Evolutionary conservation across 2,888 invertebrate genomes (phyloP).

Genomic region (Acanthococcus lagerstroemiae): DNA sequence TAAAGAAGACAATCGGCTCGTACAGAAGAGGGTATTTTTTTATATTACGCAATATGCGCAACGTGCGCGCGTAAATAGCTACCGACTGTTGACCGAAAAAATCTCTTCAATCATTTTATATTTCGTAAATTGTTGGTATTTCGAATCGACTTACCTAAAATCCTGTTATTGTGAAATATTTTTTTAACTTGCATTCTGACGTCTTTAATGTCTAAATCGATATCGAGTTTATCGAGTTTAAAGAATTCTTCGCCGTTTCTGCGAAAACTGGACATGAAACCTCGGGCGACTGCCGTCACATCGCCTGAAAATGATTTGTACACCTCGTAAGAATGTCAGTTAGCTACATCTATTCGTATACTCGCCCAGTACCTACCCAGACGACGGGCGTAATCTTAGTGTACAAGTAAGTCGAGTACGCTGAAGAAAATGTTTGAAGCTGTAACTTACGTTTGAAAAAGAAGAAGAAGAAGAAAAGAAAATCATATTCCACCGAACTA

Average conservation of each 20-base stretch:
- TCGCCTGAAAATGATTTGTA: conserved; percentile 46
- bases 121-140: no score
- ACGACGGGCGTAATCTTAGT: not conserved
- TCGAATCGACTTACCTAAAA: conserved; percentile 50
- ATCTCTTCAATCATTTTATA: no score
- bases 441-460: not conserved
- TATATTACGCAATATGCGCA: no score
- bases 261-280: conserved; percentile 45
- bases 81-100: no score
- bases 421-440: not conserved
- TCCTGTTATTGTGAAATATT: conserved; percentile 57
- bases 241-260: conserved; percentile 47
- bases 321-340: no score
- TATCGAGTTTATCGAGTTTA: conserved; percentile 52
- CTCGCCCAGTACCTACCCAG: no score
- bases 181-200: conserved; percentile 55
- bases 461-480: not conserved
- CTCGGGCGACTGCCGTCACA: conserved; percentile 50
- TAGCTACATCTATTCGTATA: no score
- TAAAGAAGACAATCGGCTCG: no score
- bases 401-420: not conserved
- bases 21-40: no score
- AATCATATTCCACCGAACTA: no score
- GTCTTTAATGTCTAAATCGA: conserved; percentile 52
- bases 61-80: no score